A percentile compares a stretch with the other conserved stretches of the same genome.
Conservation (phyloP, 1,140 invertebrate species). For the Pseudomyrmex cubaensis region DNA sequence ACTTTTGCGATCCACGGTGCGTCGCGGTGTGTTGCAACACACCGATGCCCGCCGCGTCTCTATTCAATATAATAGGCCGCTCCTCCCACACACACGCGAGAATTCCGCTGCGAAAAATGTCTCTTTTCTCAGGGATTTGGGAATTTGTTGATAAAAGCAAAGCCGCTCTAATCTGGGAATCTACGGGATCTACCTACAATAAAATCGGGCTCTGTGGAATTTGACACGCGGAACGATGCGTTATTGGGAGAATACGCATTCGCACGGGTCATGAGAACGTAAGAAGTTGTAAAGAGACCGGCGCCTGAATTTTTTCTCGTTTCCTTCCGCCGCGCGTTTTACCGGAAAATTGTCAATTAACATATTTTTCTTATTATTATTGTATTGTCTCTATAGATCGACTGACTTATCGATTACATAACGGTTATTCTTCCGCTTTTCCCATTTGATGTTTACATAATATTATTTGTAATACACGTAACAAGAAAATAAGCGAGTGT, state of each 20-base stretch:
- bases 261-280: neutral
- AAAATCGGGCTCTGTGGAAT: constrained; percentile 19
- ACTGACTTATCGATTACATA: too few relatives aligned
- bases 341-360: neutral
- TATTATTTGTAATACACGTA: too few relatives aligned
- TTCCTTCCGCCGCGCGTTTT: neutral
- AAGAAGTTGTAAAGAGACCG: neutral
- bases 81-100: neutral
- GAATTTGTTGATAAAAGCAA: constrained; percentile 18
- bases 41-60: neutral
- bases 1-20: constrained; percentile 30
- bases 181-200: constrained; percentile 9
- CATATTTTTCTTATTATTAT: neutral
- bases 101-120: constrained; percentile 28
- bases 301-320: constrained; percentile 3
- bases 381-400: neutral
- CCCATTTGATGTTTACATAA: too few relatives aligned
- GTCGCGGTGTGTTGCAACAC: neutral
- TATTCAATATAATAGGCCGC: constrained; percentile 5
- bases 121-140: neutral
- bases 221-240: neutral
- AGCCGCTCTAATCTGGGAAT: constrained; percentile 1
- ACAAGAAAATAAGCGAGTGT: constrained; percentile 6
- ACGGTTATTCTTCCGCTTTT: too few relatives aligned
- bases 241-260: neutral